Conservation (phyloP, 2,888 invertebrate species). For the Harpalus rufipes region DNA sequence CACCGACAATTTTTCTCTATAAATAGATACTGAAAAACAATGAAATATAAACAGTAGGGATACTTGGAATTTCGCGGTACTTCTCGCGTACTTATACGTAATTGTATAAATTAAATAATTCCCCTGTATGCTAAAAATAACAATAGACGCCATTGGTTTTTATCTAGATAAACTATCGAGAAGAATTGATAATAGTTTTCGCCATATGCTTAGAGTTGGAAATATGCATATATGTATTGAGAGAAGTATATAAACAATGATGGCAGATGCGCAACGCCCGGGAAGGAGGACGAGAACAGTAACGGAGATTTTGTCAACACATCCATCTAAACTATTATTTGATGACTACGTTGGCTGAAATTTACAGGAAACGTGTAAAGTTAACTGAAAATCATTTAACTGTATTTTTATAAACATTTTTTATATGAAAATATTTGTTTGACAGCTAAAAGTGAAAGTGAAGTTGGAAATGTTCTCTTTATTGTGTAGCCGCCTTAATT, state of each 20-base stretch:
- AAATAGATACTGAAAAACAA: constrained; percentile 6
- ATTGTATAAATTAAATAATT: background rate
- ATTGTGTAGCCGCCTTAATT: no score
- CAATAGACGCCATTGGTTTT: constrained; percentile 19
- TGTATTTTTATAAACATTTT: no score
- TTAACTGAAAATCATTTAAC: no score
- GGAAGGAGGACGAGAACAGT: no score
- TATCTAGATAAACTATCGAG: background rate
- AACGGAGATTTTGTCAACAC: no score
- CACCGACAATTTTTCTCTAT: background rate
- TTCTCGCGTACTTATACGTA: background rate
- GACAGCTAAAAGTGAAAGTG: no score
- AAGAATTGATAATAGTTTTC: background rate
- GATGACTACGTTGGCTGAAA: no score
- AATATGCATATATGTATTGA: background rate
- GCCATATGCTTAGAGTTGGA: background rate
- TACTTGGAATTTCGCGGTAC: constrained; percentile 18
- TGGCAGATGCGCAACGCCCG: no score
- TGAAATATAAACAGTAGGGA: background rate
- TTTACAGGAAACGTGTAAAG: no score
- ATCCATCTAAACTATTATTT: no score
- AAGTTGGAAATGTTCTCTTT: no score
- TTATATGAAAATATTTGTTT: no score
- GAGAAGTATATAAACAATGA: background rate
- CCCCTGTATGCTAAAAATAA: constrained; percentile 14